These are phyloP conservation scores for Philereme vetulata DNA, from an alignment of 2,888 invertebrate genomes.

Conservation along the genomic window DNA sequence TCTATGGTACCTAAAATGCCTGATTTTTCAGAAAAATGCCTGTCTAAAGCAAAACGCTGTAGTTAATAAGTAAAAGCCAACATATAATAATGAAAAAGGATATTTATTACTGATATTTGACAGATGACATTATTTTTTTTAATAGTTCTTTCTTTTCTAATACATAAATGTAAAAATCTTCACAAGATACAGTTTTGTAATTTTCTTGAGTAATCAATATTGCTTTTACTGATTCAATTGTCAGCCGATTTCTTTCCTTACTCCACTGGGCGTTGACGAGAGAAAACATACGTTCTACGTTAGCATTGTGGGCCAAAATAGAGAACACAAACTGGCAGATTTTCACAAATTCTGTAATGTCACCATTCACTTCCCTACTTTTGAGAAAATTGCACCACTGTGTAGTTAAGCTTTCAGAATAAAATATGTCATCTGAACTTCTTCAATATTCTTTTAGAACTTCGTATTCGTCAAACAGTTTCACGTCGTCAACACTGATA, in stretches of 20 bases:
- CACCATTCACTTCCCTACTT: constrained; percentile 16
- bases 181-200: too few species aligned
- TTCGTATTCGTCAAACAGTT: constrained; percentile 15
- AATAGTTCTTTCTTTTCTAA: constrained; percentile 9
- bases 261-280: constrained; percentile 22
- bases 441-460: constrained; percentile 23
- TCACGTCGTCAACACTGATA: too few species aligned
- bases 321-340: constrained; percentile 11
- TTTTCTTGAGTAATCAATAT: too few species aligned
- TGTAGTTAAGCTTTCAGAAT: constrained; percentile 24
- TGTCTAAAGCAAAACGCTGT: constrained; percentile 15
- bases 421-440: constrained; percentile 20
- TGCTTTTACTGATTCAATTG: too few species aligned
- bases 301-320: constrained; percentile 20
- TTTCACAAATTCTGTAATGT: constrained; percentile 12
- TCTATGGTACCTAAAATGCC: too few species aligned
- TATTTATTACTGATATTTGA: constrained; percentile 21
- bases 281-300: constrained; percentile 17
- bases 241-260: constrained; percentile 19
- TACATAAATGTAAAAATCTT: too few species aligned
- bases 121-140: constrained; percentile 17
- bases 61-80: constrained; percentile 22
- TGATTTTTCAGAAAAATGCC: too few species aligned
- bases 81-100: constrained; percentile 22
- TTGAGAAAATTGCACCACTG: constrained; percentile 20